A percentile compares a stretch with the other conserved stretches of the same genome.
Conservation (phyloP, 2,797 vertebrate species). For the Bufotes viridis region DNA sequence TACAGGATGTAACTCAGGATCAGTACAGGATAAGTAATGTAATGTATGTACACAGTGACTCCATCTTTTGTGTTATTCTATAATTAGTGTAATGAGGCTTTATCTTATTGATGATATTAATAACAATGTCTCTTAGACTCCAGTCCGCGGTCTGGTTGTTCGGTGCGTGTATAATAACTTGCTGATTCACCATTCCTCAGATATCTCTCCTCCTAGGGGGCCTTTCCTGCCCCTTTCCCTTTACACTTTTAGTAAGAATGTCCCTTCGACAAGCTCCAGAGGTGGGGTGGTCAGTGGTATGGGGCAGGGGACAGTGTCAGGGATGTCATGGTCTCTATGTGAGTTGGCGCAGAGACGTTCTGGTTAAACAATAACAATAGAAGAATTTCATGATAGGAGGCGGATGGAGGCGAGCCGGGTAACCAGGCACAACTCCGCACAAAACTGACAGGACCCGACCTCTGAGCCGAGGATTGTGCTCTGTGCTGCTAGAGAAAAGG, state of each 20-base stretch:
- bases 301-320: neutral
- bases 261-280: neutral
- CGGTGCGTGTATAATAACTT: too few relatives aligned
- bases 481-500: too few relatives aligned
- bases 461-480: too few relatives aligned
- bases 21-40: too few relatives aligned
- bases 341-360: neutral
- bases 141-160: neutral
- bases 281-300: neutral
- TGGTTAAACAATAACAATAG: conserved; percentile 1
- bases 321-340: too few relatives aligned
- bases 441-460: too few relatives aligned
- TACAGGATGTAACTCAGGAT: too few relatives aligned
- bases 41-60: too few relatives aligned
- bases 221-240: neutral
- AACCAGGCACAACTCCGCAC: neutral
- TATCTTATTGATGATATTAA: too few relatives aligned
- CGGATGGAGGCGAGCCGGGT: neutral
- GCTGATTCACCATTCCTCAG: neutral
- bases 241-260: neutral
- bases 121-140: too few relatives aligned
- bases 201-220: neutral
- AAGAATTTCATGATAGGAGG: neutral
- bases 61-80: too few relatives aligned
- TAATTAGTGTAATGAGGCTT: too few relatives aligned